These are phyloP conservation scores for Eupelmus urozonus DNA, from an alignment of 2,888 invertebrate genomes.

Conservation along the genomic window DNA sequence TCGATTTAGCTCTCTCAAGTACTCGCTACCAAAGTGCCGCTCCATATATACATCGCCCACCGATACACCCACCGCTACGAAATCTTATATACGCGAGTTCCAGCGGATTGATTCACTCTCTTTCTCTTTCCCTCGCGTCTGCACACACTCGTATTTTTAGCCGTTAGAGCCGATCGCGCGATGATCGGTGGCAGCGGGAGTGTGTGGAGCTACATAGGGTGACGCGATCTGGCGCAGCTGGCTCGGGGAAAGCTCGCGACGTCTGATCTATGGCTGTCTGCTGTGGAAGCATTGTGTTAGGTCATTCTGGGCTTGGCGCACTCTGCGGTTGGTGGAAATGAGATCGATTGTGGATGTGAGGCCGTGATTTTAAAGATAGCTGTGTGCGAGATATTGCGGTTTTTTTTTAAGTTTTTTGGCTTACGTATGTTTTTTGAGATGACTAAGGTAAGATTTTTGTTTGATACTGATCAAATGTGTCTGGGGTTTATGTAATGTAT, in stretches of 20 bases:
- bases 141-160: conserved; percentile 48
- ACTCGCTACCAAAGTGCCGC: neutral
- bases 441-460: no score
- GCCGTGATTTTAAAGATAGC: no score
- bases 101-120: conserved; percentile 45
- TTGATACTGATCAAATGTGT: no score
- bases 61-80: neutral
- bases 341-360: no score
- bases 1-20: conserved; percentile 51
- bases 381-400: no score
- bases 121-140: conserved; percentile 9
- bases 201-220: neutral
- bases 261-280: conserved; percentile 31
- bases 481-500: no score
- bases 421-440: no score
- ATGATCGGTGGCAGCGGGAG: neutral
- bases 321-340: no score
- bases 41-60: neutral
- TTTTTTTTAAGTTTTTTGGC: no score
- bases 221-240: no score
- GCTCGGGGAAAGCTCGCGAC: conserved; percentile 14
- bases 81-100: conserved; percentile 30
- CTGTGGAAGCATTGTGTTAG: neutral
- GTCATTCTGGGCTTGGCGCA: neutral
- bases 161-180: neutral